These are phyloP conservation scores for Cairina moschata DNA, from an alignment of 2,113 vertebrate genomes.

Conservation along the genomic window DNA sequence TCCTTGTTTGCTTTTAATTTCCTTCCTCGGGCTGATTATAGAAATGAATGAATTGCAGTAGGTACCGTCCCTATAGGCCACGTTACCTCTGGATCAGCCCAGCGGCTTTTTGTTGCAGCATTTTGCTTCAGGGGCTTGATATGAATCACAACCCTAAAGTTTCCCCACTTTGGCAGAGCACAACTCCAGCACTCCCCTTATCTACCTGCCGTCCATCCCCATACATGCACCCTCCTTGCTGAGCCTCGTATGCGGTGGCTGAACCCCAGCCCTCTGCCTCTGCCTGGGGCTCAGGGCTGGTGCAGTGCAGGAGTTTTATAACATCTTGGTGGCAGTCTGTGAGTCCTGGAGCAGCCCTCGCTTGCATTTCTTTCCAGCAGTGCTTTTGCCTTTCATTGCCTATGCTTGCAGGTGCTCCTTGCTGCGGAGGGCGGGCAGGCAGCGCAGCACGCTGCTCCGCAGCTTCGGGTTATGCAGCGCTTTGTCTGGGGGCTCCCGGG, in stretches of 20 bases:
- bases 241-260: not conserved
- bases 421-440: not conserved
- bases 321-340: not conserved
- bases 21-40: not conserved
- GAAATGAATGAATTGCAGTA: not conserved
- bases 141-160: not conserved
- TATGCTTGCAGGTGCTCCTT: fast-evolving
- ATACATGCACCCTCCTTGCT: fast-evolving
- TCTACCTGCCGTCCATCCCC: fast-evolving
- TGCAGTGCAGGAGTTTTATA: fast-evolving
- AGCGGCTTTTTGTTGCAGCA: not conserved
- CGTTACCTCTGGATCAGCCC: not conserved
- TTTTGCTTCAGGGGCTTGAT: not conserved
- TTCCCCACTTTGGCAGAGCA: not conserved
- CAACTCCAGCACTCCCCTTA: not conserved
- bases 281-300: not conserved
- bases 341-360: not conserved
- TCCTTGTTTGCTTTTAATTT: constrained; percentile 40
- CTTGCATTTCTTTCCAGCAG: not conserved
- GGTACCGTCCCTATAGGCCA: not conserved
- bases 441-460: fast-evolving
- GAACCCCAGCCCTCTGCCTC: not conserved
- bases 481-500: not conserved
- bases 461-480: not conserved
- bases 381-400: not conserved